These are phyloP conservation scores for Hirtodrosophila alboralis DNA, from an alignment of 2,888 invertebrate genomes.

Conservation along the genomic window DNA sequence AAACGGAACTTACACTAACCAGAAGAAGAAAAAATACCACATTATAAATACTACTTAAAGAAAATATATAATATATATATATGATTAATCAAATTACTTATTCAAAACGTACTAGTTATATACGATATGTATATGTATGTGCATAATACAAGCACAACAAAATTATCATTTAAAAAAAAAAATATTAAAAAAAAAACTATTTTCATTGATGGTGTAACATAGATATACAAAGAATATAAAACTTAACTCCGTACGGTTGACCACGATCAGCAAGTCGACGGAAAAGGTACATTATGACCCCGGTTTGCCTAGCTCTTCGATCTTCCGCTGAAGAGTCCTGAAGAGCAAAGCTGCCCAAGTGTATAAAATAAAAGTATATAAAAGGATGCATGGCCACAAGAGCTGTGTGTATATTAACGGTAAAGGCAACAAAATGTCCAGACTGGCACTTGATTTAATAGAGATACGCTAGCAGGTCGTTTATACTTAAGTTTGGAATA, in stretches of 20 bases:
- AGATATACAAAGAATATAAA: constrained; percentile 59
- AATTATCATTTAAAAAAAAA: constrained; percentile 56
- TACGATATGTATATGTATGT: constrained; percentile 21
- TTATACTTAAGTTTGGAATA: too few relatives aligned
- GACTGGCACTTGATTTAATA: constrained; percentile 2
- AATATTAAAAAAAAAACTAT: too few relatives aligned
- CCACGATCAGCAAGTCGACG: constrained; percentile 8
- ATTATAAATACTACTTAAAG: constrained; percentile 26
- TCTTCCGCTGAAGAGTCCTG: constrained; percentile 9
- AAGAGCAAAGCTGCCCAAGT: constrained; percentile 8
- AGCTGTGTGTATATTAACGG: constrained; percentile 20
- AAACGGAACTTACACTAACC: constrained; percentile 65
- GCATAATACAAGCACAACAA: constrained; percentile 21
- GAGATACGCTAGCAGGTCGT: background rate
- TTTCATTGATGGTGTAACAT: constrained; percentile 77
- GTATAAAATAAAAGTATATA: constrained; percentile 1
- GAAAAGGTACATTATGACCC: constrained; percentile 37
- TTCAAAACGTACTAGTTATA: constrained; percentile 14
- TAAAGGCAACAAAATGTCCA: constrained; percentile 13
- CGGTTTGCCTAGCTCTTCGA: constrained; percentile 12
- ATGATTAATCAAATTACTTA: constrained; percentile 8
- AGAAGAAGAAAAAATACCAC: constrained; percentile 6
- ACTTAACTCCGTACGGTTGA: constrained; percentile 14
- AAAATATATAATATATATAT: constrained; percentile 12
- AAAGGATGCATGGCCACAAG: constrained; percentile 1